Evolutionary conservation across 2,797 vertebrate genomes (phyloP), one percentile per base, ranked within the genome.

Genomic region (Anomalospiza imberbis): DNA sequence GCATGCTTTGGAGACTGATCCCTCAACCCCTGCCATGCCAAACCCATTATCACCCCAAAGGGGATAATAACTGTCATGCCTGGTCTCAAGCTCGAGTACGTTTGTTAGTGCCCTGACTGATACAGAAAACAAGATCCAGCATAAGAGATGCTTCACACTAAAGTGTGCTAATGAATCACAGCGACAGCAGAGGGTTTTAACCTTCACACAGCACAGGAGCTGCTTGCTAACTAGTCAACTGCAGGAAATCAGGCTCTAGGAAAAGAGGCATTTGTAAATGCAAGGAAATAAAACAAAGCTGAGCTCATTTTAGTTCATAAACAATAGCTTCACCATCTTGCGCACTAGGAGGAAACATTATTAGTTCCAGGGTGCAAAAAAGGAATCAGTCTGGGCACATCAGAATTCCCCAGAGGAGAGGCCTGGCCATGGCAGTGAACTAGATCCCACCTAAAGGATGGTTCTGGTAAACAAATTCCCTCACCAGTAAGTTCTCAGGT

Each of bases 1-100:
- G 82, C 91, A 91, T 92, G 87, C 82, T 93, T 93, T 61, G 85
- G 89, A 95, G 89, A 54, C 89, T 94, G 95, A 95, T 91, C 95
- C 89, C 93, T 96, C 91, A 93, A 94, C 91, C 89, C 94, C 82
- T 93, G 93, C 96, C 95, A 94, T 62, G 91, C 94, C 95, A 95
- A 92, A 94, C 21, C 88, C 85, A 95, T 96, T 96, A 96, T 92
- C 96, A 94, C 91, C 57, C 95, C 95, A 81, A 96, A 93, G 96
- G 95, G 95, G 94, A 96, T 96, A 96, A 96, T 95, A 96, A 96
- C 94, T 96, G 96, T 96, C 96, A 96, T 5, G 94, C 89, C 87
- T 80, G 61, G 82, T 83, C 96, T 95, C 57, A 24, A 88, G 95
- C 79, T 91, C 13, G 0, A 93, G 94, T 89, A 80, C 5, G 14